Percentiles rank a stretch among this genome's conserved stretches.
Conservation (phyloP, 1,140 invertebrate genomes). For the Aleiodes sp. region DNA sequence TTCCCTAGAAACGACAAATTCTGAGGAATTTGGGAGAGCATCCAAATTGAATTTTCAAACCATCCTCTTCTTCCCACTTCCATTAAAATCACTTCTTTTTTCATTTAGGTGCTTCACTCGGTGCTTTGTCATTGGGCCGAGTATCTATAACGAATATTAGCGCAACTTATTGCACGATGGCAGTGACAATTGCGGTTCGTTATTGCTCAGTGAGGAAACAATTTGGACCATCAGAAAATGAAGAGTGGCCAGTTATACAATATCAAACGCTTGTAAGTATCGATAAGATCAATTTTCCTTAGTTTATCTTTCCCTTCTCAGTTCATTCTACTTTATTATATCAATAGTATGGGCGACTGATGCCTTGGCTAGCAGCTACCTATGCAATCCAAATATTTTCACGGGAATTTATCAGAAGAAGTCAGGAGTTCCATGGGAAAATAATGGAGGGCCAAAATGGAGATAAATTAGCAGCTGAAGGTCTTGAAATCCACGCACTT, state of each 20-base stretch:
- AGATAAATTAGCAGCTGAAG: conserved; percentile 48
- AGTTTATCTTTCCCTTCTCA: too few species aligned
- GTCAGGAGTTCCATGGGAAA: conserved; percentile 48
- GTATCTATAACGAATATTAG: conserved; percentile 80
- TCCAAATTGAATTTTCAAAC: too few species aligned
- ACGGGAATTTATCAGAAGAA: conserved; percentile 54
- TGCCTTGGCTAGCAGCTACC: conserved; percentile 87
- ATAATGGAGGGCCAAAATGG: conserved; percentile 41
- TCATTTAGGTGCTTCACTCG: conserved; percentile 80
- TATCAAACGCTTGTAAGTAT: conserved; percentile 83
- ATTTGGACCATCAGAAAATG: conserved; percentile 78
- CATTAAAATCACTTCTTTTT: too few species aligned
- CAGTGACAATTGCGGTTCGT: conserved; percentile 85
- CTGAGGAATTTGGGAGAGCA: too few species aligned
- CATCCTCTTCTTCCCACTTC: too few species aligned
- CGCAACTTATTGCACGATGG: conserved; percentile 75
- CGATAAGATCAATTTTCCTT: too few species aligned
- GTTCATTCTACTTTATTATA: conserved; percentile 27
- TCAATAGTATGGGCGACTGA: conserved; percentile 87
- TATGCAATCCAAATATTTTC: conserved; percentile 82
- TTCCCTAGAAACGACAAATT: too few species aligned
- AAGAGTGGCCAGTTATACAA: conserved; percentile 86
- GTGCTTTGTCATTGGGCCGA: conserved; percentile 85
- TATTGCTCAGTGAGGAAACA: conserved; percentile 91
- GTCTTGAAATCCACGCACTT: conserved; percentile 88